phyloP scores from a whole-genome alignment of 2,797 vertebrate species.

The Ptychadena robeensis region DNA sequence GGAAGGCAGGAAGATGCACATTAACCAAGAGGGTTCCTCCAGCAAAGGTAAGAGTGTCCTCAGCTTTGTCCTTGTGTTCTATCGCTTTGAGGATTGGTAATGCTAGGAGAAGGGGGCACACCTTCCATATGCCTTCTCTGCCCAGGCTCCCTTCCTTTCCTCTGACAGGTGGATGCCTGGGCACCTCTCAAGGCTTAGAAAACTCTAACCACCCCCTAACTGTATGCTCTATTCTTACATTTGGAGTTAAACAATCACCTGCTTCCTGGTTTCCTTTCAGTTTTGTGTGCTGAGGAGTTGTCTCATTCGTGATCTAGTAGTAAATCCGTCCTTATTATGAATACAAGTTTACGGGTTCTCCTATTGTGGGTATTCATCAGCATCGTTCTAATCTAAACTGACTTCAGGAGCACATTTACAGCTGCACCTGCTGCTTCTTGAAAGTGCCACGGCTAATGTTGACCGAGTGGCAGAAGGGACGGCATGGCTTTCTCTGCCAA shows the following conservation, averaged over 20 bases:
- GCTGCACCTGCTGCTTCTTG: slow-evolving; percentile 41
- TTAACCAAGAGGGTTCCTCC: slow-evolving; percentile 53
- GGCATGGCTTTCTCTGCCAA: slow-evolving; percentile 53
- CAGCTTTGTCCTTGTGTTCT: slow-evolving; percentile 30
- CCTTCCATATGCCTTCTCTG: background rate
- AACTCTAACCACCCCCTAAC: too few relatives aligned
- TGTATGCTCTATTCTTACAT: background rate
- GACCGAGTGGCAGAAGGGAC: slow-evolving; percentile 10
- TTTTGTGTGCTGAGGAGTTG: slow-evolving; percentile 11
- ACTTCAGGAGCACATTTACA: slow-evolving; percentile 27
- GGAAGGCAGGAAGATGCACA: slow-evolving; percentile 59
- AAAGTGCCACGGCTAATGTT: slow-evolving; percentile 9
- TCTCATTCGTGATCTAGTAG: background rate
- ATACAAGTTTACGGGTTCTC: background rate
- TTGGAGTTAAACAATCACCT: slow-evolving; percentile 34
- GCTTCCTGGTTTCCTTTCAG: slow-evolving; percentile 14
- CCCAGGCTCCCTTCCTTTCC: background rate
- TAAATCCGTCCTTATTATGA: background rate
- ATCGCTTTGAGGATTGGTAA: slow-evolving; percentile 1
- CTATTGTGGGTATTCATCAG: slow-evolving; percentile 3
- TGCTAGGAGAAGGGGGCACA: slow-evolving; percentile 11
- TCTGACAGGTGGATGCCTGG: background rate
- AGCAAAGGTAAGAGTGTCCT: slow-evolving; percentile 52
- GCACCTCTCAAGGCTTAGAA: too few relatives aligned
- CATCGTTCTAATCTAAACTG: slow-evolving; percentile 3